These are phyloP conservation scores for Panulirus ornatus DNA, from an alignment of 1,140 invertebrate genomes.

Conservation along the genomic window DNA sequence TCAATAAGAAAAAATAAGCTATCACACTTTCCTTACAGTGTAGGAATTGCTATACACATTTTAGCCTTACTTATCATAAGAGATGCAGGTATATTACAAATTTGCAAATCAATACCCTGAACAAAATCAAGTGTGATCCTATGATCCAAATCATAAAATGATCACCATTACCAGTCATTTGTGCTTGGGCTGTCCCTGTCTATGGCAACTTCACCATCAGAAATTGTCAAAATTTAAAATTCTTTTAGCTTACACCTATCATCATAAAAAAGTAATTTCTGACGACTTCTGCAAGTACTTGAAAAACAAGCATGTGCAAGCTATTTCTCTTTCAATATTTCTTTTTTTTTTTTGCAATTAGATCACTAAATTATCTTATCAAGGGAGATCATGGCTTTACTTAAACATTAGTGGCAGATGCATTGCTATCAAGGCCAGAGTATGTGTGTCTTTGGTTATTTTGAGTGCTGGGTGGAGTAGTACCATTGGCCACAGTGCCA, in stretches of 20 bases:
- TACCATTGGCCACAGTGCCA: slow-evolving; percentile 17
- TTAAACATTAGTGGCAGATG: slow-evolving; percentile 55
- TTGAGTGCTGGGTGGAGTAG: neutral
- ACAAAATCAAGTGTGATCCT: slow-evolving; percentile 22
- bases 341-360: neutral
- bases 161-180: slow-evolving; percentile 1
- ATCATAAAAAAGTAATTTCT: neutral
- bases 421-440: slow-evolving; percentile 22
- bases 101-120: neutral
- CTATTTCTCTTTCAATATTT: neutral
- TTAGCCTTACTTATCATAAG: neutral
- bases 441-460: slow-evolving; percentile 33
- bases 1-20: too few species aligned
- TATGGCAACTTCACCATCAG: slow-evolving; percentile 4
- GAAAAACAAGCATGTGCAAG: neutral
- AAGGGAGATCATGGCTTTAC: neutral
- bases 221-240: neutral
- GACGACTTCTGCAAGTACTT: neutral
- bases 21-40: too few species aligned
- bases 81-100: neutral
- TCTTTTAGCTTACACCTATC: slow-evolving; percentile 13
- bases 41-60: too few species aligned
- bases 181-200: slow-evolving; percentile 21
- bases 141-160: neutral
- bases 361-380: neutral